Evolutionary conservation across 2,797 vertebrate species (phyloP), one percentile per base, ranked within the genome.

Genomic region (Ceryle rudis): DNA sequence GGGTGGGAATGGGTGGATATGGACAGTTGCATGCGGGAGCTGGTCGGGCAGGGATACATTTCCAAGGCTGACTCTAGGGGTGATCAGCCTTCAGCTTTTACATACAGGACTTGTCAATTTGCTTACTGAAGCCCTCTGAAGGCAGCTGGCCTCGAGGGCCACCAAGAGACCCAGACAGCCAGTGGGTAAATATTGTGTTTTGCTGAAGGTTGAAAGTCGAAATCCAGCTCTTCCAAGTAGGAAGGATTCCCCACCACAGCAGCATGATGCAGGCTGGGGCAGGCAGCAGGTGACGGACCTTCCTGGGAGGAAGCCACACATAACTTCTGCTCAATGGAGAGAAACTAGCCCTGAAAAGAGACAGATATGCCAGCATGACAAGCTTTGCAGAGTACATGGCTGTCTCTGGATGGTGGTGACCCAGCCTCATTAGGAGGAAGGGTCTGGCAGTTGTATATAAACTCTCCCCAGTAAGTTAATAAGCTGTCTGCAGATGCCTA

Each of bases 51-150:
- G 67, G 55, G 49, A 42, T 67, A 61, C 13, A 49, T 94, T 92
- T 88, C 83, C 72, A 7, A 35, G 80, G 62, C 85, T 90, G 88
- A 81, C 95, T 97, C 58, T 96, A 96, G 97, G 85, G 89, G 93
- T 96, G 90, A 75, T 95, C 94, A 96, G 91, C 81, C 86, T 87
- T 90, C 95, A 96, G 92, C 64, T 95, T 93, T 95, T 96, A 47
- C 74, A 6, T 2, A 7, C 4, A n/a, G 20, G 52, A 18, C 58
- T 41, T 16, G 41, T 44, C 82, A 60, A 12, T 14, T 61, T 1
- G 1, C 42, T 35, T 8, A 0, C 4, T 16, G 44, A 60, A 57
- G 33, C 64, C 52, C 47, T 52, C 33, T 16, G 79, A 57, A 26
- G 41, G 57, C 80, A 10, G 65, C 58, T 69, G 78, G 85, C 55